Evolutionary conservation across 2,888 invertebrate species (phyloP).

Genomic region (Meghimatium bilineatum): DNA sequence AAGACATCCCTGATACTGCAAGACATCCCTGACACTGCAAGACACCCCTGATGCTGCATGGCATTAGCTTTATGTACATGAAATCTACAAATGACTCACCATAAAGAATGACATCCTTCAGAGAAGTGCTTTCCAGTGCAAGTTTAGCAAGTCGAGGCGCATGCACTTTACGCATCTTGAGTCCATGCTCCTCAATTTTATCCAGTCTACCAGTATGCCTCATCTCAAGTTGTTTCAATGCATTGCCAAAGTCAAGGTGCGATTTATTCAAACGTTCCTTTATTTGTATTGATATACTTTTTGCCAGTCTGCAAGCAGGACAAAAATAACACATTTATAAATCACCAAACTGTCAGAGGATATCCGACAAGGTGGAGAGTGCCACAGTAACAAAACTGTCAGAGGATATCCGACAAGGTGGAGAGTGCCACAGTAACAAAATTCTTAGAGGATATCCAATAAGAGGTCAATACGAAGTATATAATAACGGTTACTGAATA

Average conservation of each 20-base stretch:
- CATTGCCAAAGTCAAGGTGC: conserved; percentile 87
- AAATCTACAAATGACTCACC: conserved; percentile 78
- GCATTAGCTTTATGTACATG: no score
- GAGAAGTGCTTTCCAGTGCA: conserved; percentile 89
- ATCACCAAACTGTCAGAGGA: no score
- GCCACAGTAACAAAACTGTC: no score
- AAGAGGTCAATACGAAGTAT: no score
- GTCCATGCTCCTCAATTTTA: conserved; percentile 87
- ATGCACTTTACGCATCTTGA: conserved; percentile 81
- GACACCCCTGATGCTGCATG: no score
- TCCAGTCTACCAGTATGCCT: conserved; percentile 85
- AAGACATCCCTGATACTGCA: no score
- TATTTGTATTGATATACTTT: conserved; percentile 86
- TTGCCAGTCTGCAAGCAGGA: conserved; percentile 81
- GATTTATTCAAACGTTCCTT: conserved; percentile 86
- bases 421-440: no score
- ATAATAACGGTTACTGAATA: no score
- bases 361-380: no score
- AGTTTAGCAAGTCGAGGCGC: conserved; percentile 89
- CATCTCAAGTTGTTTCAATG: conserved; percentile 83
- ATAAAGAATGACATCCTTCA: conserved; percentile 86
- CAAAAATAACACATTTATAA: background rate
- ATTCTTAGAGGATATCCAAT: no score
- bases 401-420: no score
- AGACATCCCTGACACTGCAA: no score